These are phyloP conservation scores for Amblyopsis rosae DNA, from an alignment of 2,113 vertebrate genomes.

Conservation along the genomic window DNA sequence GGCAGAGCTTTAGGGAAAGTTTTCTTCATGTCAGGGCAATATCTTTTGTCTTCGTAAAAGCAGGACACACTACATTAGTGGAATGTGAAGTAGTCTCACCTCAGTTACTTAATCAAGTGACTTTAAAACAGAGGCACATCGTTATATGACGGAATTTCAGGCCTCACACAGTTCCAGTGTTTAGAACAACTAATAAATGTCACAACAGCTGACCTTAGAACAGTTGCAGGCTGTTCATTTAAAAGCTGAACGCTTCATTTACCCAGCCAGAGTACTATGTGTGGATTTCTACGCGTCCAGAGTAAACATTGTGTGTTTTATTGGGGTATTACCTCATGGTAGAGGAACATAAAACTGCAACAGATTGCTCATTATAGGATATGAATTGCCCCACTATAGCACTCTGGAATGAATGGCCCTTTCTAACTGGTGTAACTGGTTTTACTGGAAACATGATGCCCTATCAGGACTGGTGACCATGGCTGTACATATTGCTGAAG, in stretches of 20 bases:
- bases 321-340: slow-evolving; percentile 45
- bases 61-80: too few relatives aligned
- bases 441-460: slow-evolving; percentile 56
- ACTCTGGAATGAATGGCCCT: slow-evolving; percentile 57
- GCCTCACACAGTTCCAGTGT: slow-evolving; percentile 45
- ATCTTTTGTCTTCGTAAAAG: too few relatives aligned
- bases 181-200: slow-evolving; percentile 53
- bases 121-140: too few relatives aligned
- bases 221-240: slow-evolving; percentile 56
- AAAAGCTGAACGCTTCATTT: slow-evolving; percentile 37
- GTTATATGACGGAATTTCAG: too few relatives aligned
- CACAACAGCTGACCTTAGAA: slow-evolving; percentile 30
- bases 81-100: too few relatives aligned
- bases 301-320: slow-evolving; percentile 58
- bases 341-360: slow-evolving; percentile 41
- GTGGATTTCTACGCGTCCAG: slow-evolving; percentile 53
- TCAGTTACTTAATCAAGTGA: too few relatives aligned
- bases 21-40: too few relatives aligned
- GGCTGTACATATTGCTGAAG: slow-evolving; percentile 49
- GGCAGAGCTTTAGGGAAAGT: too few relatives aligned
- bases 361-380: slow-evolving; percentile 59
- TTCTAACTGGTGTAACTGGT: slow-evolving; percentile 57
- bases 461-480: slow-evolving; percentile 39
- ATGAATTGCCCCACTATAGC: slow-evolving; percentile 54
- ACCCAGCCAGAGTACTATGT: slow-evolving; percentile 47